Evolutionary conservation across 2,797 vertebrate genomes (phyloP), one percentile per base, ranked within the genome.

Genomic region (Limosa lapponica): DNA sequence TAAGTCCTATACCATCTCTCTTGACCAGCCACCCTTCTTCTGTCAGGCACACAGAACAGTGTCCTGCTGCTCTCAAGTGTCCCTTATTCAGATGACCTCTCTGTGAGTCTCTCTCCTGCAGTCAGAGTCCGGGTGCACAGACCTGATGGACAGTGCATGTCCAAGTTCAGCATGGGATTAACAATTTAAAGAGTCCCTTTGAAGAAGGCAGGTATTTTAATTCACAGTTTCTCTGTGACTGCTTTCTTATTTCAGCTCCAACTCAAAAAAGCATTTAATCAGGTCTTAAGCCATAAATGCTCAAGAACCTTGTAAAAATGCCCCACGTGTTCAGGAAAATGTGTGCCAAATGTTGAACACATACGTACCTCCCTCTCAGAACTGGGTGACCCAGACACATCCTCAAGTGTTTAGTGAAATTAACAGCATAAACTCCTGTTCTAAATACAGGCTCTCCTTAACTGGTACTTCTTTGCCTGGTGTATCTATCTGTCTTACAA

Each of bases 311-410:
- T 59, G 52, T 58, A 22, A 59, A 93, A 80, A 82, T 39, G 16
- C 7, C 25, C 36, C 46, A 85, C 2, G 18, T 39, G 48, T 25
- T 54, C 36, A 80, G 48, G 39, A 80, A 81, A 90, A 90, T 28
- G 0, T 34, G 20, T 74, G 52, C 48, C 77, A 77, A 88, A 72
- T 44, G 16, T 88, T 80, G 48, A 83, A 66, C 36, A 57, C 75
- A 44, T 83, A 54, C 1, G 0, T 43, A 59, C 23, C 51, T 66
- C 16, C 19, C n/a, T 90, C 39, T 61, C 64, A 62, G 62, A 95
- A 92, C 85, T 85, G 43, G 82, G 88, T 90, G 92, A 96, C 88
- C 88, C 82, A 92, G 87, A 93, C 92, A 92, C 89, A 79, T 92
- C 46, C 36, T 36, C 59, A 55, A 62, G 46, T 73, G 71, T 36